Conservation (phyloP, 2,113 vertebrate genomes). For the Gulo gulo region DNA sequence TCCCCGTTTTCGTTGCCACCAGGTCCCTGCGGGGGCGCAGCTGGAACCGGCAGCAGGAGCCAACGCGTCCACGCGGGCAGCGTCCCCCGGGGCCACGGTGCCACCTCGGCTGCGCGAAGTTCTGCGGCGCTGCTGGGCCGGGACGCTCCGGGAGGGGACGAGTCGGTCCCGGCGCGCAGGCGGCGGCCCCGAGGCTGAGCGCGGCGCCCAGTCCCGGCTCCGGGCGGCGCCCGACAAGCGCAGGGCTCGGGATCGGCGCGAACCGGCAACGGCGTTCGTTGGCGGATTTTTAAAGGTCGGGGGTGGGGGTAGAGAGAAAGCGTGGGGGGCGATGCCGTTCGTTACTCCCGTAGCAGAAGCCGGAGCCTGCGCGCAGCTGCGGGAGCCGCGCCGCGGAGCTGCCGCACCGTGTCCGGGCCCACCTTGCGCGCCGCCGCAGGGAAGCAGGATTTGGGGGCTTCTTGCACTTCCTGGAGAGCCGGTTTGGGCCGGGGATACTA, state of each 20-base stretch:
- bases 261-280: not conserved
- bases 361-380: not conserved
- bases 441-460: not conserved
- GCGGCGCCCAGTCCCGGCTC: not conserved
- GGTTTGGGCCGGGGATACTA: fast-evolving
- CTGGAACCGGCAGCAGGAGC: not conserved
- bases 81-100: fast-evolving
- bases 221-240: not conserved
- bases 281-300: not conserved
- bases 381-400: not conserved
- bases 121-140: not conserved
- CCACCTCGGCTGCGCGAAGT: not conserved
- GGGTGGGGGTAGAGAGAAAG: not conserved
- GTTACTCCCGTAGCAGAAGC: not conserved
- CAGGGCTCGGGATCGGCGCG: fast-evolving
- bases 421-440: fast-evolving
- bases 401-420: fast-evolving
- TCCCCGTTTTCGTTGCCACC: constrained; percentile 1
- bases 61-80: not conserved
- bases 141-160: not conserved
- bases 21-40: not conserved
- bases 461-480: not conserved
- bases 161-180: not conserved
- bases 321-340: constrained; percentile 27
- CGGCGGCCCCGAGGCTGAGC: not conserved